A percentile compares a stretch with the other conserved stretches of the same genome.
These are phyloP conservation scores for Raphicerus campestris DNA, from an alignment of 2,113 vertebrate genomes.

Conservation along the genomic window DNA sequence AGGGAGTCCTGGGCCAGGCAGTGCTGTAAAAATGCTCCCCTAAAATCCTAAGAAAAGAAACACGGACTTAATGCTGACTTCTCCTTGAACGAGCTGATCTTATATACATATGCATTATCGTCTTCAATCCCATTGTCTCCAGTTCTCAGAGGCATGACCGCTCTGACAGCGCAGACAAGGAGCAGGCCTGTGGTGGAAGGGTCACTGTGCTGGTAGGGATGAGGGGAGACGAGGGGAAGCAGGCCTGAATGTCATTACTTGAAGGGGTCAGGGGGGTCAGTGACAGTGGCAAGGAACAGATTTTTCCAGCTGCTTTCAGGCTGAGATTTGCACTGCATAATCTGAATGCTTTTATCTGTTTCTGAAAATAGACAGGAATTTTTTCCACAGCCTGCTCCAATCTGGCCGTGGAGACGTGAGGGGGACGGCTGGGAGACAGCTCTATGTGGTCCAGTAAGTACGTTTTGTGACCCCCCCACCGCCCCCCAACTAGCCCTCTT, in stretches of 20 bases:
- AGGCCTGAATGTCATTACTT: slow-evolving; percentile 78
- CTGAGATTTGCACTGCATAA: slow-evolving; percentile 85
- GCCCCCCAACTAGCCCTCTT: background rate
- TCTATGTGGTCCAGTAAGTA: slow-evolving; percentile 74
- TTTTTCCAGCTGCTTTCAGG: slow-evolving; percentile 84
- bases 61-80: slow-evolving; percentile 13
- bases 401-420: slow-evolving; percentile 80
- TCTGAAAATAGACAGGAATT: slow-evolving; percentile 91
- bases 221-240: slow-evolving; percentile 45
- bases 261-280: slow-evolving; percentile 53
- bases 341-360: slow-evolving; percentile 89
- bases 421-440: slow-evolving; percentile 82
- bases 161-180: slow-evolving; percentile 72
- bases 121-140: background rate
- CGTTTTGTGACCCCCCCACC: slow-evolving; percentile 52
- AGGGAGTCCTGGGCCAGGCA: background rate
- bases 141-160: slow-evolving; percentile 52
- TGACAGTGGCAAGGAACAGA: slow-evolving; percentile 79
- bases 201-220: slow-evolving; percentile 38
- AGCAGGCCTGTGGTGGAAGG: slow-evolving; percentile 70
- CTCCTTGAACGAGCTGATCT: slow-evolving; percentile 31
- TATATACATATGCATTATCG: background rate
- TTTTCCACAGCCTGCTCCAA: slow-evolving; percentile 88
- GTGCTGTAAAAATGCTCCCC: background rate
- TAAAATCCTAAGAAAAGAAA: background rate